phyloP scores from a whole-genome alignment of 2,888 invertebrate genomes.

The Pseudococcus longispinus region DNA sequence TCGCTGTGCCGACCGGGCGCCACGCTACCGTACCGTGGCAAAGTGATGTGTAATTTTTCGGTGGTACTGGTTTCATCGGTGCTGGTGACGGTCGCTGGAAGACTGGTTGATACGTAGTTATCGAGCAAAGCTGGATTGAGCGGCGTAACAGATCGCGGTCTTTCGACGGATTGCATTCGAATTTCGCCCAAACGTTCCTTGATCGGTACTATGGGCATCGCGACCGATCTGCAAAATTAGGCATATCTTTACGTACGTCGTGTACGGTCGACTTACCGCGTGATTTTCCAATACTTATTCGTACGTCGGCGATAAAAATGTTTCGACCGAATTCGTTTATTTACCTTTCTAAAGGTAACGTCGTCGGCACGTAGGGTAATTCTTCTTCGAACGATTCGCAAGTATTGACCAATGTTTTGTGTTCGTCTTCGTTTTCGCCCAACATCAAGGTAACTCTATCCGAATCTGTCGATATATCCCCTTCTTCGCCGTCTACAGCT shows the following conservation, averaged over 20 bases:
- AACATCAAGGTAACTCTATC: constrained; percentile 58
- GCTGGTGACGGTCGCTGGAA: constrained; percentile 59
- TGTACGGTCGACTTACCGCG: too few relatives aligned
- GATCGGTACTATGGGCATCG: constrained; percentile 81
- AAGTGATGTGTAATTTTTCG: constrained; percentile 55
- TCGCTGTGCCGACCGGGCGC: background rate
- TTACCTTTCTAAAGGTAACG: constrained; percentile 79
- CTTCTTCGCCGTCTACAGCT: constrained; percentile 55
- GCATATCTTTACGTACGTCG: background rate
- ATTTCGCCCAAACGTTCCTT: constrained; percentile 72
- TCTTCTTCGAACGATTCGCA: constrained; percentile 80
- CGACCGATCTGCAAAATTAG: constrained; percentile 67
- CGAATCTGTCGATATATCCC: constrained; percentile 60
- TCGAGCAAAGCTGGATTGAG: constrained; percentile 75
- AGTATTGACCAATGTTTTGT: constrained; percentile 76
- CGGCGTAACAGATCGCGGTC: constrained; percentile 78
- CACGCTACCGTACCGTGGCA: constrained; percentile 45
- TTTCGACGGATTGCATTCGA: constrained; percentile 75
- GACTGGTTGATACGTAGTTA: constrained; percentile 65
- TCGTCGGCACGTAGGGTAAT: constrained; percentile 88
- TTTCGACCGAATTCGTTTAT: background rate
- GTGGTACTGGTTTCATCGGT: constrained; percentile 23
- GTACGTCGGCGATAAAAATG: too few relatives aligned
- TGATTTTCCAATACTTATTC: too few relatives aligned
- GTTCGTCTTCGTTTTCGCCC: constrained; percentile 70